Conservation (phyloP, 2,888 invertebrate species). For the Oligia strigilis region DNA sequence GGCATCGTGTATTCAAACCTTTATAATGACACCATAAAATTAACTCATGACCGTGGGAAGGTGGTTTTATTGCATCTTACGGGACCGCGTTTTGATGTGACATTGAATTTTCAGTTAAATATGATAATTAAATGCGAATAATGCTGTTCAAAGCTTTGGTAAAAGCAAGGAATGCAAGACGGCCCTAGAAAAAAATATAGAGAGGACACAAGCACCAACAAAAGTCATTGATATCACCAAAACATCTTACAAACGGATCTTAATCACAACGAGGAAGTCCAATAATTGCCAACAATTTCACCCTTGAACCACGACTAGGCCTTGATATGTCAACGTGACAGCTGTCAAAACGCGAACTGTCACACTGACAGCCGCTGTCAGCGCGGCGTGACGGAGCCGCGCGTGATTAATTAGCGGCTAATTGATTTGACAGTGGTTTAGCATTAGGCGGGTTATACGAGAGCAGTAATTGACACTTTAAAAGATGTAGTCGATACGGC, state of each 20-base stretch:
- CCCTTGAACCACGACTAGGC: slow-evolving; percentile 73
- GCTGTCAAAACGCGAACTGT: slow-evolving; percentile 80
- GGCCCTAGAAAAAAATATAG: too few species aligned
- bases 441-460: slow-evolving; percentile 62
- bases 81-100: slow-evolving; percentile 7
- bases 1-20: slow-evolving; percentile 61
- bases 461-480: slow-evolving; percentile 62
- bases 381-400: slow-evolving; percentile 75
- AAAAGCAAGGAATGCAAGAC: background rate
- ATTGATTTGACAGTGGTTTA: slow-evolving; percentile 78
- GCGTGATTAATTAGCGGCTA: slow-evolving; percentile 78
- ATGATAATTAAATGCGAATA: slow-evolving; percentile 7
- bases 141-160: background rate
- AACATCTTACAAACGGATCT: slow-evolving; percentile 2
- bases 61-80: slow-evolving; percentile 26
- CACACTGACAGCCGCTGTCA: slow-evolving; percentile 80
- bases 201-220: background rate
- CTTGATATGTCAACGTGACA: slow-evolving; percentile 83
- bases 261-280: slow-evolving; percentile 59
- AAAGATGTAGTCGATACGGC: slow-evolving; percentile 56
- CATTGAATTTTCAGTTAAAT: slow-evolving; percentile 21
- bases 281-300: slow-evolving; percentile 59
- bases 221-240: background rate
- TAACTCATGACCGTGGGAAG: slow-evolving; percentile 70
- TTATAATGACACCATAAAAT: slow-evolving; percentile 61